Evolutionary conservation across 2,888 invertebrate species (phyloP).

Genomic region (Julus scandinavius): DNA sequence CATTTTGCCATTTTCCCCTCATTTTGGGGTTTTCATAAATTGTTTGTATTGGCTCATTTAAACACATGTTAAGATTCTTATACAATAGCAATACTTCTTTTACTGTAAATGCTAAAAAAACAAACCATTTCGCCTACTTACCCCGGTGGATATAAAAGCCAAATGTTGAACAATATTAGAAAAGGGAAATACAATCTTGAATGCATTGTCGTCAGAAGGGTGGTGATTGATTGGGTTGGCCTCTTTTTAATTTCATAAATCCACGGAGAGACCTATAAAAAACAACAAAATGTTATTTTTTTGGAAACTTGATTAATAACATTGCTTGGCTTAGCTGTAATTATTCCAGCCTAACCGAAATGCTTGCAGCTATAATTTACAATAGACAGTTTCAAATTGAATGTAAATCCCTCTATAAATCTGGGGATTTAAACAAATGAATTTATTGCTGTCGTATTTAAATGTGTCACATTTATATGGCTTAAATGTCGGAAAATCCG

Average conservation of each 20-base stretch:
- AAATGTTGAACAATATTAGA: not conserved
- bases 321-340: not conserved
- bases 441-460: constrained; percentile 9
- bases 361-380: not conserved
- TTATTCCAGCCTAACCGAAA: not conserved
- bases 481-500: not conserved
- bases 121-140: not conserved
- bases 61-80: too few species aligned
- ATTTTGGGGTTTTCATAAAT: too few species aligned
- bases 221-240: not conserved
- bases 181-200: not conserved
- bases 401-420: not conserved
- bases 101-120: not conserved
- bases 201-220: not conserved
- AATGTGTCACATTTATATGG: not conserved
- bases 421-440: not conserved
- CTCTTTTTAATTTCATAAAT: not conserved
- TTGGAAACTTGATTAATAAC: not conserved
- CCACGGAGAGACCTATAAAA: not conserved
- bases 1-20: too few species aligned
- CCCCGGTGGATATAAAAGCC: constrained; percentile 31
- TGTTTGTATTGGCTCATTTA: too few species aligned
- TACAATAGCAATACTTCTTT: not conserved
- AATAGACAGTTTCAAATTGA: not conserved
- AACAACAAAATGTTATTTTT: not conserved